Conservation (phyloP, 2,113 vertebrate species). For the Taxidea taxus region DNA sequence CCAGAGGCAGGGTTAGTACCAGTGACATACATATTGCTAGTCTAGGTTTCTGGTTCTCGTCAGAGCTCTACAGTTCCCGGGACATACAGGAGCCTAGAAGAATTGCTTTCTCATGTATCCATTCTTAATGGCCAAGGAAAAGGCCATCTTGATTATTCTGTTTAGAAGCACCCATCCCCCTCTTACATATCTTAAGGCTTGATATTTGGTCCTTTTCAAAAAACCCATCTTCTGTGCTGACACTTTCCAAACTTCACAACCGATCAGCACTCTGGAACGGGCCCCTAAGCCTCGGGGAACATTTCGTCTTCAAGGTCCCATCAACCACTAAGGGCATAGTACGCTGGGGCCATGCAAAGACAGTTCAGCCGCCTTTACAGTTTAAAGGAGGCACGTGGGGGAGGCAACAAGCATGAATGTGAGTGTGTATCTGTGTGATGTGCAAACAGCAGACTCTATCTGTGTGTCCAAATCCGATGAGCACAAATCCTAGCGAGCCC, state of each 20-base stretch:
- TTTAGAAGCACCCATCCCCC: background rate
- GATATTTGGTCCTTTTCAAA: background rate
- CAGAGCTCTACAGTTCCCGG: background rate
- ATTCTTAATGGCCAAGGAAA: background rate
- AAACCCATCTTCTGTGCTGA: background rate
- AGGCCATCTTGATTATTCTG: background rate
- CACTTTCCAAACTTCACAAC: background rate
- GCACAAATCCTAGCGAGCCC: background rate
- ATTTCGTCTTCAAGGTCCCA: background rate
- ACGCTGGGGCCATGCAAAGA: fast-evolving
- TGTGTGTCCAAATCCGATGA: background rate
- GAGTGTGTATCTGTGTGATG: background rate
- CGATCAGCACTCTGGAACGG: background rate
- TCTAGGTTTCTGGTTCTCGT: constrained; percentile 55
- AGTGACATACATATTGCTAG: background rate
- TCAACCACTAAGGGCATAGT: fast-evolving
- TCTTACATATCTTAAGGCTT: background rate
- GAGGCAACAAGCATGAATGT: background rate
- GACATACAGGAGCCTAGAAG: background rate
- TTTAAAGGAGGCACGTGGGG: background rate
- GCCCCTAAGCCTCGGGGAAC: background rate
- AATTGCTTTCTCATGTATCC: background rate
- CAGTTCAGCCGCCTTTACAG: background rate
- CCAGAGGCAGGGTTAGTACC: background rate
- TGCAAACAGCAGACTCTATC: background rate